phyloP scores from a whole-genome alignment of 2,113 vertebrate genomes.

The Pachypanchax playfairii region DNA sequence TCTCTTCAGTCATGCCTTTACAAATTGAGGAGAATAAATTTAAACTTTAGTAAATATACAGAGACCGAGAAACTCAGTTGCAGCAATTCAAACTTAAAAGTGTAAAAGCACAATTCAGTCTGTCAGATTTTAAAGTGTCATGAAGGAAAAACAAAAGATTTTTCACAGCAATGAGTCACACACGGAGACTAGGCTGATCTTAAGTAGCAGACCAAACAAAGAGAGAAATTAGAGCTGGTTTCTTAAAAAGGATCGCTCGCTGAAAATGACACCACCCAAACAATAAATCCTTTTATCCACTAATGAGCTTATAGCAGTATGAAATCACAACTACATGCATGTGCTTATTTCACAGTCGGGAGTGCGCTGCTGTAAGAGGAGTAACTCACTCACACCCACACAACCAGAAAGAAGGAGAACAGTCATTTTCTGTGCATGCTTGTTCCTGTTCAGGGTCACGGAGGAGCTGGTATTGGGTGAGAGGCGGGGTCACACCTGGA shows the following conservation, averaged over 20 bases:
- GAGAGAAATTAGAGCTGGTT: not conserved
- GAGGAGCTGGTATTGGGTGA: no score
- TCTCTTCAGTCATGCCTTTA: no score
- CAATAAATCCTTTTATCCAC: slow-evolving; percentile 53
- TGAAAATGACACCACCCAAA: slow-evolving; percentile 31
- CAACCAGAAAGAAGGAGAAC: not conserved
- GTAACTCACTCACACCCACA: not conserved
- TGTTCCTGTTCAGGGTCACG: no score
- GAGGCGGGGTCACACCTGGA: no score
- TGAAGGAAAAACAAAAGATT: not conserved
- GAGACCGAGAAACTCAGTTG: not conserved
- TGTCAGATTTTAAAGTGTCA: not conserved
- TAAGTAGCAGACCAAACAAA: slow-evolving; percentile 31
- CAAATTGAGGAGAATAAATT: not conserved
- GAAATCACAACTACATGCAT: slow-evolving; percentile 30
- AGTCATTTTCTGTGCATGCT: no score
- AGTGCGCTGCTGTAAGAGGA: not conserved
- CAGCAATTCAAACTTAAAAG: not conserved
- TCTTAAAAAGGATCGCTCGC: slow-evolving; percentile 8
- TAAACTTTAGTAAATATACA: not conserved
- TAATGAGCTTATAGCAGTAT: slow-evolving; percentile 53
- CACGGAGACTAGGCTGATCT: slow-evolving; percentile 16
- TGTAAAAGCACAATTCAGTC: not conserved
- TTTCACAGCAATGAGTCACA: slow-evolving; percentile 16
- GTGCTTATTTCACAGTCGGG: slow-evolving; percentile 17